A percentile compares a stretch with the other conserved stretches of the same genome.
Evolutionary conservation across 2,797 vertebrate genomes (phyloP).

Genomic region (Sebastes diploproa): DNA sequence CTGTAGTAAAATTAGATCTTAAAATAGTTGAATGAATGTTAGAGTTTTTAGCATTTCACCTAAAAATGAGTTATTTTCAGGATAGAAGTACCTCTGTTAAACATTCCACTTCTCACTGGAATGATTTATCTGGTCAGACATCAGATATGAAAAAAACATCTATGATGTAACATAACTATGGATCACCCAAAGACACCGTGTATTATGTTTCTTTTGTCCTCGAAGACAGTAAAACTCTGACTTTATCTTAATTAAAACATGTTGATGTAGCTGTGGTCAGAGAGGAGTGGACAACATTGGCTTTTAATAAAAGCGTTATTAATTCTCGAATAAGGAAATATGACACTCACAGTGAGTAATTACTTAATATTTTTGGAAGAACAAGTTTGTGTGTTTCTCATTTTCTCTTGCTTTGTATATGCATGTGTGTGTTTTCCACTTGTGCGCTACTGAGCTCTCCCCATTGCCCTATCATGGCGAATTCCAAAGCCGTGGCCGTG

Average conservation of each 20-base stretch:
- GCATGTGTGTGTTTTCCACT: slow-evolving; percentile 7
- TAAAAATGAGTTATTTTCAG: neutral
- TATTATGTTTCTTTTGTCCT: neutral
- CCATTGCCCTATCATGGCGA: slow-evolving; percentile 60
- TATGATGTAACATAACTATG: neutral
- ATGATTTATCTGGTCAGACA: neutral
- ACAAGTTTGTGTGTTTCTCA: slow-evolving; percentile 4
- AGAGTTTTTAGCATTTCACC: neutral
- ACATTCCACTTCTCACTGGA: neutral
- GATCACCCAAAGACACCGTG: neutral
- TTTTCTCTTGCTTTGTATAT: neutral
- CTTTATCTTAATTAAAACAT: neutral
- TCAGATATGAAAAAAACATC: neutral
- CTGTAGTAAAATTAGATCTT: neutral
- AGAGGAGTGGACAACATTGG: neutral
- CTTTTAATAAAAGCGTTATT: slow-evolving; percentile 6
- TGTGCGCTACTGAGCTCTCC: slow-evolving; percentile 35
- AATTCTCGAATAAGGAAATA: slow-evolving; percentile 6
- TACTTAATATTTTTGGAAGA: slow-evolving; percentile 20
- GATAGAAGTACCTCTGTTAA: neutral
- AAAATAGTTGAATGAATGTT: neutral
- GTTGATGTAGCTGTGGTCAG: neutral
- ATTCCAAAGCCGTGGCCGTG: slow-evolving; percentile 69
- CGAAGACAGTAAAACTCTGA: neutral
- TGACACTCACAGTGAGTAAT: neutral